Evolutionary conservation across 2,797 vertebrate species (phyloP).

Genomic region (Pseudocheirus occidentalis): DNA sequence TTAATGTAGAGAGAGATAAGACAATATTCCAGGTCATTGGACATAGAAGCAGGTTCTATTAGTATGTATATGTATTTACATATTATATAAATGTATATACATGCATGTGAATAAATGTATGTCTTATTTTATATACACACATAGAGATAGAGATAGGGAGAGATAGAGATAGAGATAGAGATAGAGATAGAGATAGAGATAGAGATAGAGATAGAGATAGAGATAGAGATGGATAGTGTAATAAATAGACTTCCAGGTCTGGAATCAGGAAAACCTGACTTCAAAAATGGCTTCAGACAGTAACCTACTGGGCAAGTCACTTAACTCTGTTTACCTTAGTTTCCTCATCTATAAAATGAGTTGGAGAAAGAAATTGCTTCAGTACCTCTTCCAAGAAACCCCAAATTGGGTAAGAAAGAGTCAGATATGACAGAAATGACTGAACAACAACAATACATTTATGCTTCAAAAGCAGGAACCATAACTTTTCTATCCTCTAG

Average conservation of each 20-base stretch:
- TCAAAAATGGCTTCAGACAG: neutral
- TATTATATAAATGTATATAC: neutral
- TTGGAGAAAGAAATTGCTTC: neutral
- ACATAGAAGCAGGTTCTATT: neutral
- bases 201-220: too few relatives aligned
- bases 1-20: neutral
- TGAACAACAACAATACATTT: neutral
- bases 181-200: too few relatives aligned
- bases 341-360: neutral
- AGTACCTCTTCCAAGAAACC: neutral
- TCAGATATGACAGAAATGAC: neutral
- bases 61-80: neutral
- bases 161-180: too few relatives aligned
- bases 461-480: neutral
- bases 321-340: neutral
- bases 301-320: neutral
- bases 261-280: neutral
- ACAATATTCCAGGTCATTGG: neutral
- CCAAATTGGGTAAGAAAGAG: neutral
- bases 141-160: too few relatives aligned
- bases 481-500: neutral
- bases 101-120: too few relatives aligned
- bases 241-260: neutral
- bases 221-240: neutral
- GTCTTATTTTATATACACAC: neutral